phyloP scores from a whole-genome alignment of 2,113 vertebrate species.

The Limnothrissa miodon region DNA sequence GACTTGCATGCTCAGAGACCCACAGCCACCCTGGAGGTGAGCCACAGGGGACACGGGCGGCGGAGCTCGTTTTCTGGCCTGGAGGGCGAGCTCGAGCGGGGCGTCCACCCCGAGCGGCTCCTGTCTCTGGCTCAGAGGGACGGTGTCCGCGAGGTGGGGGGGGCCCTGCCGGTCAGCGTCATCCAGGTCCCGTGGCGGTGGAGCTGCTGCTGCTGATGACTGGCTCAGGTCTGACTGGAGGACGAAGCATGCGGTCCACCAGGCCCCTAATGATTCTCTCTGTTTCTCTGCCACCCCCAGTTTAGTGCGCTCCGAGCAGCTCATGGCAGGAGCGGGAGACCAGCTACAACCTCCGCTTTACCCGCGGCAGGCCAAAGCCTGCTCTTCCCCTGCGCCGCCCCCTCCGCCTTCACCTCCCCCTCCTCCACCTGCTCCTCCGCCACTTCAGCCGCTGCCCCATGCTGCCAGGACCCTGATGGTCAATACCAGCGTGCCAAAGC shows the following conservation, averaged over 20 bases:
- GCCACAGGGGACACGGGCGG: conserved; percentile 51
- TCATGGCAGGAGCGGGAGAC: conserved; percentile 82
- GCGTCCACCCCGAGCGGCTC: conserved; percentile 57
- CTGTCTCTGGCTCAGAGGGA: conserved; percentile 57
- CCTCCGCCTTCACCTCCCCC: conserved; percentile 54
- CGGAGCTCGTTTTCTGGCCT: conserved; percentile 68
- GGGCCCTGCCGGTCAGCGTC: conserved; percentile 18
- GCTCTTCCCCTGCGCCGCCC: conserved; percentile 62
- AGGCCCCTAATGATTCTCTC: conserved; percentile 84
- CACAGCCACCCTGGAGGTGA: conserved; percentile 53
- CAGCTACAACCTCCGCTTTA: conserved; percentile 85
- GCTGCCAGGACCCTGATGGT: conserved; percentile 74
- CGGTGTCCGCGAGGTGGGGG: conserved; percentile 47
- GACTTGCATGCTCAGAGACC: conserved; percentile 58
- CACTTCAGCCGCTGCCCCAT: conserved; percentile 67
- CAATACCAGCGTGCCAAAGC: conserved; percentile 81
- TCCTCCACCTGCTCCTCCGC: conserved; percentile 54
- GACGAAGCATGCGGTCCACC: conserved; percentile 59
- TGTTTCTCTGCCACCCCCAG: conserved; percentile 90
- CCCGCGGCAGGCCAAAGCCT: conserved; percentile 80
- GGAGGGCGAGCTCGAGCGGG: conserved; percentile 59
- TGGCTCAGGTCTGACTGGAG: conserved; percentile 63
- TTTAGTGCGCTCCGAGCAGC: conserved; percentile 88
- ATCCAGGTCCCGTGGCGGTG: conserved; percentile 36
- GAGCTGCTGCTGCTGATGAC: conserved; percentile 56